Percentiles rank a stretch among this genome's conserved stretches.
Conservation (phyloP, 1,140 invertebrate species). For the Laodelphax striatellus region DNA sequence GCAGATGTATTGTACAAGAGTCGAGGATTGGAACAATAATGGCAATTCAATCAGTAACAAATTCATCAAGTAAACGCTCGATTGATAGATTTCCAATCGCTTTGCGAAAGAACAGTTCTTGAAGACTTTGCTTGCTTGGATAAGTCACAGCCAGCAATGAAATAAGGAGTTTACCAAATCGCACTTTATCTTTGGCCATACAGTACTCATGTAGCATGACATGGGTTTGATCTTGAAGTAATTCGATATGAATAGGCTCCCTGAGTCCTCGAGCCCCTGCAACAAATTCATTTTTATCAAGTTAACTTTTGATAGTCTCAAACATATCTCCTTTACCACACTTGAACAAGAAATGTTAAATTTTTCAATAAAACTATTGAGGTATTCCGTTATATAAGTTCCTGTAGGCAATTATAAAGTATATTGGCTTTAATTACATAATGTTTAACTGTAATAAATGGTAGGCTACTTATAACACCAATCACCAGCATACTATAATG, state of each 20-base stretch:
- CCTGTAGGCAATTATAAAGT: too few species aligned
- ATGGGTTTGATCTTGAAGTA: conserved; percentile 66
- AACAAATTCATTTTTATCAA: conserved; percentile 15
- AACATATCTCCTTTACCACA: too few species aligned
- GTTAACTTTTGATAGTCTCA: too few species aligned
- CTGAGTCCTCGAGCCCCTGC: conserved; percentile 52
- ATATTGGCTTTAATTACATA: too few species aligned
- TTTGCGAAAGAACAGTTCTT: conserved; percentile 55
- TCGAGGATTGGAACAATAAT: neutral
- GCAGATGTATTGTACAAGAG: too few species aligned
- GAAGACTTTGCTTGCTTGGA: conserved; percentile 40
- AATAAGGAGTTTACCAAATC: conserved; percentile 59
- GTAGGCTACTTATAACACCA: too few species aligned
- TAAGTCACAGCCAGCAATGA: conserved; percentile 48
- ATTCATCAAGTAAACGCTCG: conserved; percentile 51
- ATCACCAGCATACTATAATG: too few species aligned
- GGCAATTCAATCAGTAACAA: conserved; percentile 21
- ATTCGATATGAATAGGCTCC: conserved; percentile 47
- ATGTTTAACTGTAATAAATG: too few species aligned
- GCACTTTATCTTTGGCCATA: conserved; percentile 37
- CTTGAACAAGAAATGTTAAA: too few species aligned
- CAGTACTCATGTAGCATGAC: conserved; percentile 58
- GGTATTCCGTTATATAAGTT: too few species aligned
- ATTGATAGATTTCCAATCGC: conserved; percentile 57
- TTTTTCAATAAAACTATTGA: too few species aligned